Percentiles rank a stretch among this genome's conserved stretches.
These are phyloP conservation scores for Apus apus DNA, from an alignment of 2,113 vertebrate genomes.

Conservation along the genomic window DNA sequence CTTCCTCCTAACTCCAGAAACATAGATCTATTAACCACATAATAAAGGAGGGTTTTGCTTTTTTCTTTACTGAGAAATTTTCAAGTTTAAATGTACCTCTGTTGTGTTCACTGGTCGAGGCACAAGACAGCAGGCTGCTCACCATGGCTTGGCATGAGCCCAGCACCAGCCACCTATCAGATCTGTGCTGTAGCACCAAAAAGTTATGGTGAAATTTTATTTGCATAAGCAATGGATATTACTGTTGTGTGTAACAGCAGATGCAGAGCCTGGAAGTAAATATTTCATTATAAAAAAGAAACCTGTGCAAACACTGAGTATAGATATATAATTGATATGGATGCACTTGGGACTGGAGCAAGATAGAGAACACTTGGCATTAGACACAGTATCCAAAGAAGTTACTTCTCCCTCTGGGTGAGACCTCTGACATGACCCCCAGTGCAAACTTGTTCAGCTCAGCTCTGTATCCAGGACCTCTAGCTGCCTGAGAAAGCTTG, in stretches of 20 bases:
- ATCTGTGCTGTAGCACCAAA: background rate
- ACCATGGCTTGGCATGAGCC: fast-evolving
- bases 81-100: background rate
- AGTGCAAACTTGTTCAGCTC: background rate
- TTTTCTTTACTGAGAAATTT: background rate
- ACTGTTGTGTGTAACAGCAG: background rate
- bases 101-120: background rate
- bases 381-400: background rate
- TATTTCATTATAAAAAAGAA: conserved; percentile 55
- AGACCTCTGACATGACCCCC: background rate
- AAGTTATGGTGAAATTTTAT: background rate
- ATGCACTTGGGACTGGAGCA: background rate
- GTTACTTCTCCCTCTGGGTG: background rate
- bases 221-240: background rate
- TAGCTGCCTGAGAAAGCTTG: background rate
- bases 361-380: background rate
- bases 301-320: conserved; percentile 15
- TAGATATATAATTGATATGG: conserved; percentile 46
- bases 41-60: background rate
- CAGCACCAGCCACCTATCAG: background rate
- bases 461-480: background rate
- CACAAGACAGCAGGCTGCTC: background rate
- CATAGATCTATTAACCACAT: background rate
- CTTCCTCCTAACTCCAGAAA: background rate
- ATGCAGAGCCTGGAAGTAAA: conserved; percentile 44